These are phyloP conservation scores for Lepeophtheirus salmonis DNA, from an alignment of 1,140 invertebrate species.

Conservation along the genomic window DNA sequence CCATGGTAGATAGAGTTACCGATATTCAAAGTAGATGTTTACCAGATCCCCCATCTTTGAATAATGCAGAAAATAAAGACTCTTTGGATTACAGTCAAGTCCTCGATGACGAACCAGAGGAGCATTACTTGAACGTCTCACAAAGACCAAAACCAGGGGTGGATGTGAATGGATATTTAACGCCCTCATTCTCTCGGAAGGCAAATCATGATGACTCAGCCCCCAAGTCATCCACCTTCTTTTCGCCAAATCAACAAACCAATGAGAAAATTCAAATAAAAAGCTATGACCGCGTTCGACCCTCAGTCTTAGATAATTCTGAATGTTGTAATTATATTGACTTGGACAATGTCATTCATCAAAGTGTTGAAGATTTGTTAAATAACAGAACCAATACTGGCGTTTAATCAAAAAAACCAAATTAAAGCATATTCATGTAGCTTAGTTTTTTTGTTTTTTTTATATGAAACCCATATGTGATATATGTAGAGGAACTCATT, in stretches of 20 bases:
- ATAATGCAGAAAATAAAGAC: no score
- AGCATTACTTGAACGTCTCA: not conserved
- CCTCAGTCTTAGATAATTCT: not conserved
- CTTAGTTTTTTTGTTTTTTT: no score
- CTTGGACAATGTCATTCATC: no score
- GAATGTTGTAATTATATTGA: no score
- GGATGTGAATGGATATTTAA: not conserved
- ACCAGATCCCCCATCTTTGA: not conserved
- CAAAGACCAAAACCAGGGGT: not conserved
- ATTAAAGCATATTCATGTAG: no score
- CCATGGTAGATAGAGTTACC: not conserved
- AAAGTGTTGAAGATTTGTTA: no score
- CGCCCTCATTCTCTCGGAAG: not conserved
- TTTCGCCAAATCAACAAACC: not conserved
- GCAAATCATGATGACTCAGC: not conserved
- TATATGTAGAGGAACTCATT: no score
- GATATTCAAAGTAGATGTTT: constrained; percentile 2
- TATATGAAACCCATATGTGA: no score
- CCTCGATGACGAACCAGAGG: not conserved
- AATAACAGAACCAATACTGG: no score
- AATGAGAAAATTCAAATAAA: not conserved
- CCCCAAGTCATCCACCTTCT: not conserved
- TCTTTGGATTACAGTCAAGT: not conserved
- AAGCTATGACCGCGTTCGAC: not conserved
- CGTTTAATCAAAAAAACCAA: no score